These are phyloP conservation scores for Cyphomyrmex costatus DNA, from an alignment of 1,140 invertebrate genomes.

Conservation along the genomic window DNA sequence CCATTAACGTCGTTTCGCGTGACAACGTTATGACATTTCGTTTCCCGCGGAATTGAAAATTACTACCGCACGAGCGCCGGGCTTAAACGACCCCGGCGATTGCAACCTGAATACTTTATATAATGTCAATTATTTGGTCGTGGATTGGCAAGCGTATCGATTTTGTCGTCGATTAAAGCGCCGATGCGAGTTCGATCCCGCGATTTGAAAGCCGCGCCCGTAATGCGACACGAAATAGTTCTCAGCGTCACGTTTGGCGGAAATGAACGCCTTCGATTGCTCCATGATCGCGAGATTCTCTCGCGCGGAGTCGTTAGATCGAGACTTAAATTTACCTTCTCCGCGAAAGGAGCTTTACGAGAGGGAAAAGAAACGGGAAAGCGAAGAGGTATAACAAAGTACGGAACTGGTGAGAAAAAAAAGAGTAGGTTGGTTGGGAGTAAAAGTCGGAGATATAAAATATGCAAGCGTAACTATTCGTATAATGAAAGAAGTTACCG, in stretches of 20 bases:
- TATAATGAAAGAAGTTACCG: conserved; percentile 64
- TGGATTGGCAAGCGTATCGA: conserved; percentile 74
- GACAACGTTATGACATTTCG: conserved; percentile 66
- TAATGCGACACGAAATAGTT: conserved; percentile 65
- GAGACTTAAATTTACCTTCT: conserved; percentile 42
- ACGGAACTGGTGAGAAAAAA: conserved; percentile 54
- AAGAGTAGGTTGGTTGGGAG: conserved; percentile 28
- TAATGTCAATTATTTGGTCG: conserved; percentile 74
- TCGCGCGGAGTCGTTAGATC: conserved; percentile 39
- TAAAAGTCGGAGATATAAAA: conserved; percentile 69
- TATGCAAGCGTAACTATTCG: conserved; percentile 65
- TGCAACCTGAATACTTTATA: conserved; percentile 76
- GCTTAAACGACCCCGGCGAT: conserved; percentile 68
- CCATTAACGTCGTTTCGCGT: conserved; percentile 69
- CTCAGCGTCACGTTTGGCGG: not conserved
- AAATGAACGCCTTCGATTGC: conserved; percentile 44
- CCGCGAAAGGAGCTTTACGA: conserved; percentile 50
- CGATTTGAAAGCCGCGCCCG: conserved; percentile 52
- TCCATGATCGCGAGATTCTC: conserved; percentile 14
- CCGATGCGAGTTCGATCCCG: conserved; percentile 27
- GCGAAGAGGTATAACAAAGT: conserved; percentile 50
- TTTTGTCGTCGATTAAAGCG: conserved; percentile 64
- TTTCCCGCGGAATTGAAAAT: conserved; percentile 72
- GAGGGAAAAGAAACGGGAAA: conserved; percentile 18
- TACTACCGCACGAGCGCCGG: conserved; percentile 70